Percentiles rank a stretch among this genome's conserved stretches.
Conservation (phyloP, 2,888 invertebrate species). For the Archips crataeganus region DNA sequence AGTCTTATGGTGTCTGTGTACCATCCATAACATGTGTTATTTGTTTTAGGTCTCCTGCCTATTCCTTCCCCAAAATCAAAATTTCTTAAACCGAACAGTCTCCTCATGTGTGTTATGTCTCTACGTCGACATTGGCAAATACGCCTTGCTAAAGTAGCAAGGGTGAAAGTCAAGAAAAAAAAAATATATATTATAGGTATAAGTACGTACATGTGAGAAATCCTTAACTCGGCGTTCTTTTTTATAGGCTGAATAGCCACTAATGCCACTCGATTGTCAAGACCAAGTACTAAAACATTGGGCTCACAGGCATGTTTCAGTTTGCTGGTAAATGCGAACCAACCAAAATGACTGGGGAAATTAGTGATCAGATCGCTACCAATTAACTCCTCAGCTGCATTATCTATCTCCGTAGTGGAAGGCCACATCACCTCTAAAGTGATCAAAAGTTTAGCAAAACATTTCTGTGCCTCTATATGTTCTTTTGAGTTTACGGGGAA, state of each 20-base stretch:
- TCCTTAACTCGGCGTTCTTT: conserved; percentile 34
- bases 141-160: too few relatives aligned
- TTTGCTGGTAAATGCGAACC: conserved; percentile 38
- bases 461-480: conserved; percentile 43
- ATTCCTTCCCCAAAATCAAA: too few relatives aligned
- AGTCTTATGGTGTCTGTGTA: too few relatives aligned
- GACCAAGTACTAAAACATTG: conserved; percentile 32
- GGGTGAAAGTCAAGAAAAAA: too few relatives aligned
- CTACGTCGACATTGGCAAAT: too few relatives aligned
- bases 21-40: too few relatives aligned
- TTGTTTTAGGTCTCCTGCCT: too few relatives aligned
- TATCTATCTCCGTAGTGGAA: conserved; percentile 1
- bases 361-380: conserved; percentile 2
- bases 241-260: conserved; percentile 37
- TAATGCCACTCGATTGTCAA: conserved; percentile 36
- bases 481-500: conserved; percentile 44
- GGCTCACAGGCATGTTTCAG: conserved; percentile 37
- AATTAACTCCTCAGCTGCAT: conserved; percentile 15
- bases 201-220: conserved; percentile 33
- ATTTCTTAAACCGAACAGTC: too few relatives aligned
- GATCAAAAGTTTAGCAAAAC: conserved; percentile 48
- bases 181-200: neutral
- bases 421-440: conserved; percentile 28
- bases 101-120: too few relatives aligned
- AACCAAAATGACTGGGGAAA: conserved; percentile 24